Conservation (phyloP, 2,113 vertebrate species). For the Ancistrus triradiatus region DNA sequence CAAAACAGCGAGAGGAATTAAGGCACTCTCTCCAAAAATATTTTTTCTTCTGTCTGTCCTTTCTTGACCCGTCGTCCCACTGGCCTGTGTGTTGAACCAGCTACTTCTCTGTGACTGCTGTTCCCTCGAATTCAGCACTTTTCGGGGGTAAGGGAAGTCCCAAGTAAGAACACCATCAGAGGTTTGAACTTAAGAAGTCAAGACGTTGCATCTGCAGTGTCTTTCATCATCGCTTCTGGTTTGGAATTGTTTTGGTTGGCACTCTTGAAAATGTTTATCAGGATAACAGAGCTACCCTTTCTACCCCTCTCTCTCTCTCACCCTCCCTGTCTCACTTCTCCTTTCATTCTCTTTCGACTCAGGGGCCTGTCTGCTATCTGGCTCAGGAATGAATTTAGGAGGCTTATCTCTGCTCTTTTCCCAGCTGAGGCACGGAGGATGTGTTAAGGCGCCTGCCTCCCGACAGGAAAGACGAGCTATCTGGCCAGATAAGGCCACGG, state of each 20-base stretch:
- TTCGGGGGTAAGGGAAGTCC: constrained; percentile 16
- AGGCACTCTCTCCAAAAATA: too few relatives aligned
- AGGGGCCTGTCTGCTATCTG: constrained; percentile 48
- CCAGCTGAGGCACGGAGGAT: constrained; percentile 39
- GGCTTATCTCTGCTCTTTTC: constrained; percentile 46
- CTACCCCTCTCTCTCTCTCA: constrained; percentile 7
- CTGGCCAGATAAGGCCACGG: constrained; percentile 57
- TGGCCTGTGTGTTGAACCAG: constrained; percentile 13
- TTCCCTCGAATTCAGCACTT: constrained; percentile 13
- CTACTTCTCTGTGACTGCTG: constrained; percentile 26
- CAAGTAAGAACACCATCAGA: constrained; percentile 32
- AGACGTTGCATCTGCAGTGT: constrained; percentile 48
- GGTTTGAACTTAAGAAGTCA: constrained; percentile 37
- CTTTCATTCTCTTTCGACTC: constrained; percentile 28
- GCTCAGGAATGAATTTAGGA: constrained; percentile 56
- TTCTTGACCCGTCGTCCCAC: too few relatives aligned
- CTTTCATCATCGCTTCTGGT: constrained; percentile 63
- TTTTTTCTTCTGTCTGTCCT: too few relatives aligned
- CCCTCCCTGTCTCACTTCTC: background rate
- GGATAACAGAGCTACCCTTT: constrained; percentile 31
- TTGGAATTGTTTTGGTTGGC: constrained; percentile 56
- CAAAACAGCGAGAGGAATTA: too few relatives aligned
- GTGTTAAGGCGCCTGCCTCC: constrained; percentile 50
- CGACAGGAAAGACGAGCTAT: constrained; percentile 47
- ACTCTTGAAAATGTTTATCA: constrained; percentile 59